A percentile compares a stretch with the other conserved stretches of the same genome.
These are phyloP conservation scores for Megalonaias nervosa DNA, from an alignment of 1,140 invertebrate species.

Conservation along the genomic window DNA sequence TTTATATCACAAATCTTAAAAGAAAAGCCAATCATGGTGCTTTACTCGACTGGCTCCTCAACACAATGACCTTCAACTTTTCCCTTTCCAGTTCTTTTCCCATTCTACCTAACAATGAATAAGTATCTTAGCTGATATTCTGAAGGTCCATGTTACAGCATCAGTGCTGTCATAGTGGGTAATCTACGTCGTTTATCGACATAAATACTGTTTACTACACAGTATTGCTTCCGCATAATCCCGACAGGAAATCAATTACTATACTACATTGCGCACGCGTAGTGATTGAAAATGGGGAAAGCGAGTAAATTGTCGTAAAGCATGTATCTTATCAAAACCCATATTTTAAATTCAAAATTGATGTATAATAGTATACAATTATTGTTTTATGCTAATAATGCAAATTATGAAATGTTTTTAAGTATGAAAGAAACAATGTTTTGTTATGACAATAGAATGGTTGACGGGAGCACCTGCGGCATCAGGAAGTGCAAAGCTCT, in stretches of 20 bases:
- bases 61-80: too few species aligned
- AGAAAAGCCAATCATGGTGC: background rate
- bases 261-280: conserved; percentile 38
- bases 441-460: background rate
- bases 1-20: background rate
- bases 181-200: conserved; percentile 1
- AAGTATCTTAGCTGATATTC: too few species aligned
- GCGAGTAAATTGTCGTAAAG: background rate
- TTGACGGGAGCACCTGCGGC: conserved; percentile 28
- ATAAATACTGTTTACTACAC: conserved; percentile 30
- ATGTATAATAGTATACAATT: too few species aligned
- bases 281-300: background rate
- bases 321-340: background rate
- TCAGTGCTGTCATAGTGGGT: conserved; percentile 1
- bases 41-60: too few species aligned
- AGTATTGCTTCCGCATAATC: conserved; percentile 51
- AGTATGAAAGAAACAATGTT: background rate
- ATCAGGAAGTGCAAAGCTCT: conserved; percentile 21
- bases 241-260: conserved; percentile 49
- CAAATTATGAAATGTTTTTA: background rate
- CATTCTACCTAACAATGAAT: too few species aligned
- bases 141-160: too few species aligned
- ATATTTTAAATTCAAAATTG: too few species aligned
- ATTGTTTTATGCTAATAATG: too few species aligned
- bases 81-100: too few species aligned